Conservation (phyloP, 92 coral and sea anemone genomes). For the Epizoanthus rinbou region DNA sequence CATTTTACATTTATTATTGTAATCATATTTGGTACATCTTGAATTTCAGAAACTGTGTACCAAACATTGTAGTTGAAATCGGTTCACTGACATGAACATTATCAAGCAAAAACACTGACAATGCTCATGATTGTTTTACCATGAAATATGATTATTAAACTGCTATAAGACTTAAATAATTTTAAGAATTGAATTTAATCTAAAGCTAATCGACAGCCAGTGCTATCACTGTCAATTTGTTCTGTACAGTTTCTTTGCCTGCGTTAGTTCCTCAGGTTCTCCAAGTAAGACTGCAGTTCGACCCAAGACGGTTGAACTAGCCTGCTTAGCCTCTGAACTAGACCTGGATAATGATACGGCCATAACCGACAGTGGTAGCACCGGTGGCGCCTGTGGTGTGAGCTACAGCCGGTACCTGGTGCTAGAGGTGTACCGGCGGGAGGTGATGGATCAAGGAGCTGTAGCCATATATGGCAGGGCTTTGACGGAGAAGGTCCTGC, state of each 20-base stretch:
- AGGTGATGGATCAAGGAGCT: constrained; percentile 52
- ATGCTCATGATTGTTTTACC: not conserved
- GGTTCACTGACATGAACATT: too few species aligned
- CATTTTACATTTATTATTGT: too few species aligned
- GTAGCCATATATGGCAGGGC: constrained; percentile 50
- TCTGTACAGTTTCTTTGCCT: not conserved
- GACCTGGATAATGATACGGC: constrained; percentile 7
- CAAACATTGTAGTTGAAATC: not conserved
- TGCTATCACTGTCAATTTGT: not conserved
- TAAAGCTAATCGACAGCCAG: too few species aligned
- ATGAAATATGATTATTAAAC: not conserved
- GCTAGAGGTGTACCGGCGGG: constrained; percentile 91
- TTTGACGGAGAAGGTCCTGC: constrained; percentile 87
- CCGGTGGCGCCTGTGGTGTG: constrained; percentile 14
- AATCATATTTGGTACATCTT: too few species aligned
- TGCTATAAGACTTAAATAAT: too few species aligned
- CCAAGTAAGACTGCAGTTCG: constrained; percentile 6
- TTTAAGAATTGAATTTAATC: too few species aligned
- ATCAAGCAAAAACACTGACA: too few species aligned
- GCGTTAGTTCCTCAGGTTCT: not conserved
- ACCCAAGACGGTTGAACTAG: constrained; percentile 2
- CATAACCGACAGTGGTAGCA: constrained; percentile 1
- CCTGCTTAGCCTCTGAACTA: not conserved
- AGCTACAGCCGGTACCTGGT: constrained; percentile 85
- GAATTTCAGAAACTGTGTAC: not conserved